Conservation (phyloP, 2,797 vertebrate genomes). For the Liasis olivaceus region DNA sequence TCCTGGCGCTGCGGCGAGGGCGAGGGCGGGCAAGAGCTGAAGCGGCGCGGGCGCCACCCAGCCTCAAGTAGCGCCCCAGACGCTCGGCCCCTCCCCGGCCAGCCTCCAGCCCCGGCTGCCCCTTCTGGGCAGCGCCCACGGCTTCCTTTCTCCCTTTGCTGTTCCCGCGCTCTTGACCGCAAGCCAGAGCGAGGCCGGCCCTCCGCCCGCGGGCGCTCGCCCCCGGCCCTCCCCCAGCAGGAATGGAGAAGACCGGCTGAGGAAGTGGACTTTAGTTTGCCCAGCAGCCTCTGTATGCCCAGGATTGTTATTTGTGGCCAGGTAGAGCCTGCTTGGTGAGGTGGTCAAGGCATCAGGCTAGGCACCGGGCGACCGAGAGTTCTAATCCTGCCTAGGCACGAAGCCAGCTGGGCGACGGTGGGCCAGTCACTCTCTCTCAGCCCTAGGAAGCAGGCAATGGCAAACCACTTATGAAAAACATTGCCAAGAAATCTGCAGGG, state of each 20-base stretch:
- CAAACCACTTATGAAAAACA: too few relatives aligned
- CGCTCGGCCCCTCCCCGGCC: not conserved
- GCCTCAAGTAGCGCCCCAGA: not conserved
- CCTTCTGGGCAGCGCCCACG: not conserved
- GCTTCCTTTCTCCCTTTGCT: constrained; percentile 26
- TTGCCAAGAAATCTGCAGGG: too few relatives aligned
- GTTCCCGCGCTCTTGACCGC: not conserved
- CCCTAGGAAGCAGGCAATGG: too few relatives aligned
- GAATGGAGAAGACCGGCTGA: not conserved
- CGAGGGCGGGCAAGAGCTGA: not conserved
- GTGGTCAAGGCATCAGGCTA: too few relatives aligned
- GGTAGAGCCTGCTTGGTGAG: too few relatives aligned
- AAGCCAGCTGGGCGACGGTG: too few relatives aligned
- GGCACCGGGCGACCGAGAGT: too few relatives aligned
- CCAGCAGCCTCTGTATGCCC: not conserved
- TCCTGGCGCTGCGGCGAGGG: not conserved
- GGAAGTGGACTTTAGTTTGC: not conserved
- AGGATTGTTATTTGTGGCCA: not conserved
- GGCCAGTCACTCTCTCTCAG: too few relatives aligned
- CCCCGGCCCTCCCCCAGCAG: not conserved
- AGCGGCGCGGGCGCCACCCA: not conserved
- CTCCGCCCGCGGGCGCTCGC: too few relatives aligned
- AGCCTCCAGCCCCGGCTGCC: not conserved
- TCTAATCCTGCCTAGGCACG: too few relatives aligned
- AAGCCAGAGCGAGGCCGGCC: not conserved